Conservation (phyloP, 2,797 vertebrate genomes). For the Pogonophryne albipinna region DNA sequence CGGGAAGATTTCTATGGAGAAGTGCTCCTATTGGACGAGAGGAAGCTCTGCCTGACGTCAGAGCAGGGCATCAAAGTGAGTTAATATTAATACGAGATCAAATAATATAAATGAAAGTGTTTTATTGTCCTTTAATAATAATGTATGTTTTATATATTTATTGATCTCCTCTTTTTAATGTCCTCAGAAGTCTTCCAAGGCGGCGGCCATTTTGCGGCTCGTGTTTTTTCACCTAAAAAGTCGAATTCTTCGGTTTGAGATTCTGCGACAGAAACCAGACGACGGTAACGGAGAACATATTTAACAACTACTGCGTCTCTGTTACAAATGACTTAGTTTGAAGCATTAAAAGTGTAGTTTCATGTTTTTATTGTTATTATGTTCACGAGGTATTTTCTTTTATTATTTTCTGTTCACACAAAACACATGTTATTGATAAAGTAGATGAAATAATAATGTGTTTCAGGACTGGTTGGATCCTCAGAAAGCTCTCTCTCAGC, state of each 20-base stretch:
- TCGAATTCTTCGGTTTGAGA: slow-evolving; percentile 48
- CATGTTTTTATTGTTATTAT: too few relatives aligned
- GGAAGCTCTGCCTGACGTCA: slow-evolving; percentile 17
- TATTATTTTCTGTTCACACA: too few relatives aligned
- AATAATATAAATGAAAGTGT: too few relatives aligned
- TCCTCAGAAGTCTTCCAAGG: slow-evolving; percentile 49
- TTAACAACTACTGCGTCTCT: too few relatives aligned
- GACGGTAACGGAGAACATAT: neutral
- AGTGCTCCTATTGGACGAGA: slow-evolving; percentile 56
- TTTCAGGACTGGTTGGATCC: slow-evolving; percentile 37
- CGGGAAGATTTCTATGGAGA: slow-evolving; percentile 54
- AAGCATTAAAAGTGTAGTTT: too few relatives aligned
- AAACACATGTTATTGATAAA: too few relatives aligned
- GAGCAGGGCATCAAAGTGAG: slow-evolving; percentile 43
- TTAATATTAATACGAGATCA: too few relatives aligned
- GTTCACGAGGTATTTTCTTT: too few relatives aligned
- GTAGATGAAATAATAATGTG: too few relatives aligned
- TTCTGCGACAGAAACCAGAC: slow-evolving; percentile 45
- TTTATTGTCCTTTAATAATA: neutral
- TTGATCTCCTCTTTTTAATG: neutral
- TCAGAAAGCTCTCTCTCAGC: slow-evolving; percentile 41
- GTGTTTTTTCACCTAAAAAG: slow-evolving; percentile 42
- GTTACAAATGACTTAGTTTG: too few relatives aligned
- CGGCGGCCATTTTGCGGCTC: slow-evolving; percentile 24
- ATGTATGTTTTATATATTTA: neutral